Conservation (phyloP, 1,140 invertebrate genomes). For the Zaprionus davidi region DNA sequence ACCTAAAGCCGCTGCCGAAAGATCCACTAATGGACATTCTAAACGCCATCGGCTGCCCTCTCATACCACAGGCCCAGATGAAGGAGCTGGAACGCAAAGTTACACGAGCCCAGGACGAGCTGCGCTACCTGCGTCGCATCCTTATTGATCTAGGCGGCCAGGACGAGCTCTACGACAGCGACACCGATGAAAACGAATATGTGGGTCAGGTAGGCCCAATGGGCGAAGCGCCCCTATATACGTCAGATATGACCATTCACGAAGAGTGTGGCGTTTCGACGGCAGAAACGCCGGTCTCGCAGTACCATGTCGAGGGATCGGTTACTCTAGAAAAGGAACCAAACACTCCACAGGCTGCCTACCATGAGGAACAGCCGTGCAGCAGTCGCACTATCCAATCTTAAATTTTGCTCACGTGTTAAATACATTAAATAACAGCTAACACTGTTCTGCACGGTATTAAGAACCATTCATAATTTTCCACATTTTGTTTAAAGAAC, state of each 20-base stretch:
- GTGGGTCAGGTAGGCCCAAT: constrained; percentile 42
- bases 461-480: background rate
- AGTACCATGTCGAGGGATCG: constrained; percentile 10
- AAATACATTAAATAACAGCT: constrained; percentile 6
- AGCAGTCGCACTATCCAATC: constrained; percentile 16
- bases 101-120: constrained; percentile 60
- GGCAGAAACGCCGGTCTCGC: background rate
- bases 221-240: background rate
- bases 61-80: constrained; percentile 69
- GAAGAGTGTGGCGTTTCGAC: background rate
- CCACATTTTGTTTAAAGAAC: constrained; percentile 7
- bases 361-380: constrained; percentile 28
- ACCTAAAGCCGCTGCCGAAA: constrained; percentile 41
- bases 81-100: constrained; percentile 66
- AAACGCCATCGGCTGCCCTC: constrained; percentile 50
- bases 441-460: background rate
- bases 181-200: constrained; percentile 59
- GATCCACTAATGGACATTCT: constrained; percentile 61
- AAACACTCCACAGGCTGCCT: background rate
- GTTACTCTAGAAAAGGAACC: background rate
- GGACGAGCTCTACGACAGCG: constrained; percentile 58
- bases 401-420: constrained; percentile 12
- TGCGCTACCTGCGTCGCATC: constrained; percentile 58
- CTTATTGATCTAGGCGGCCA: constrained; percentile 48
- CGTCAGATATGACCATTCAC: background rate